Base-by-base conservation (phyloP, 2,113 vertebrate genomes). In the Scomber japonicus region DNA sequence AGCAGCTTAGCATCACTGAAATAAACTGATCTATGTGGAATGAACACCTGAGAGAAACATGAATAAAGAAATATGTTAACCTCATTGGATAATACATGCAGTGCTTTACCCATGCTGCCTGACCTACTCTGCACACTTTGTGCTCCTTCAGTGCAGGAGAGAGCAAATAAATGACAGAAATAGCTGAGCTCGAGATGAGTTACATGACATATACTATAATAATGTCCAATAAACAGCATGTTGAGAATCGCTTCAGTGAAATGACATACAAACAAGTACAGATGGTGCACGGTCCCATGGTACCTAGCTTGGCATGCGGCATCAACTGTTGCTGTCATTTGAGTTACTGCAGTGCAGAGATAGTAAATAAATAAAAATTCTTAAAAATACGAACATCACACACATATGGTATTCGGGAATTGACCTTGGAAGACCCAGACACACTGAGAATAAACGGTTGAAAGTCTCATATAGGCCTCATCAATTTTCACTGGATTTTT, bases 191-290 rank as follows among this genome's bases (percentile, higher is more conserved):
- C 15, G 48, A 62, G 57, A 69, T 27, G 24, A 62, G 19, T 17
- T 57, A 53, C 8, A 45, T 48, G 40, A 59, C n/a, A 40, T 12
- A 30, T 12, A 30, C 19, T 15, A 15, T 69, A 31, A 73, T 51
- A 66, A 66, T 82, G 50, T 4, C 13, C 45, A 81, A 78, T 59
- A 44, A 71, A 71, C 60, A 59, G 55, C 61, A 74, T 74, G 53
- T 44, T 73, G 63, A 73, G 13, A 69, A 46, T 57, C 45, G 62
- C 66, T 40, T 60, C 6, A 59, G 66, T 70, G 50, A 81, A 67
- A 67, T 59, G 55, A 66, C 48, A 71, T 56, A 76, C 72, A 73
- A 77, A 79, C 61, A 75, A 75, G 27, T 61, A 64, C 71, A 76
- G 76, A 80, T 83, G 76, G 76, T 49, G 46, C 45, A 62, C 35